phyloP scores from a whole-genome alignment of 2,797 vertebrate species.

The Steatocranus sp. region DNA sequence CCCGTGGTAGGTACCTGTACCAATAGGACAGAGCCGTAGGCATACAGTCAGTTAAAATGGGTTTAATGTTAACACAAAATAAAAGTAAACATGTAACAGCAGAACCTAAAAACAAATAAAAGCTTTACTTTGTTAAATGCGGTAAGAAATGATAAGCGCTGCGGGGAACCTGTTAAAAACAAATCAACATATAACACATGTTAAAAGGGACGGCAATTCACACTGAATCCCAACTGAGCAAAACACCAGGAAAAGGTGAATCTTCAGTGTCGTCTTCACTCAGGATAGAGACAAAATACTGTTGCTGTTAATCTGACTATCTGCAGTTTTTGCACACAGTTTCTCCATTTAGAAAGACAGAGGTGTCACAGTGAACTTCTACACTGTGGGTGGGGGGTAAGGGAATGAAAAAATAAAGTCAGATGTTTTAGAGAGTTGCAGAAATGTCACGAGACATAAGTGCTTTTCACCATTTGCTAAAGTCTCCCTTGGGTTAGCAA shows the following conservation, averaged over 20 bases:
- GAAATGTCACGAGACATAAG: slow-evolving; percentile 7
- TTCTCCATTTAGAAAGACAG: background rate
- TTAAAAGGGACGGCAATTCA: background rate
- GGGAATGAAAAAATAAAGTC: background rate
- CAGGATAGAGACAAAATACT: background rate
- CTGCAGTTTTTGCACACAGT: background rate
- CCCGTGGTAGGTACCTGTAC: no score
- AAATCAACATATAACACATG: background rate
- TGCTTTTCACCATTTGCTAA: background rate
- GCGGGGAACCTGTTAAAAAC: background rate
- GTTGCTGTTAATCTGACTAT: background rate
- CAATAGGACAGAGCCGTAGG: no score
- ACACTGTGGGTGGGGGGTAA: background rate
- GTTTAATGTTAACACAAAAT: no score
- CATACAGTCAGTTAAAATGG: no score
- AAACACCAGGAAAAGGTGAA: background rate
- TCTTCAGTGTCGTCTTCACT: background rate
- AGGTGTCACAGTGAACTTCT: background rate
- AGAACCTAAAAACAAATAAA: background rate
- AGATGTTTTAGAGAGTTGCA: background rate
- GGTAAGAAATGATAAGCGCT: background rate
- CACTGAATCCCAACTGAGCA: background rate
- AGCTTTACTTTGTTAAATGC: background rate
- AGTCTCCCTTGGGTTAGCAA: background rate
- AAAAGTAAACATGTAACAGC: no score